phyloP scores from a whole-genome alignment of 2,113 vertebrate species.

The Trinectes maculatus region DNA sequence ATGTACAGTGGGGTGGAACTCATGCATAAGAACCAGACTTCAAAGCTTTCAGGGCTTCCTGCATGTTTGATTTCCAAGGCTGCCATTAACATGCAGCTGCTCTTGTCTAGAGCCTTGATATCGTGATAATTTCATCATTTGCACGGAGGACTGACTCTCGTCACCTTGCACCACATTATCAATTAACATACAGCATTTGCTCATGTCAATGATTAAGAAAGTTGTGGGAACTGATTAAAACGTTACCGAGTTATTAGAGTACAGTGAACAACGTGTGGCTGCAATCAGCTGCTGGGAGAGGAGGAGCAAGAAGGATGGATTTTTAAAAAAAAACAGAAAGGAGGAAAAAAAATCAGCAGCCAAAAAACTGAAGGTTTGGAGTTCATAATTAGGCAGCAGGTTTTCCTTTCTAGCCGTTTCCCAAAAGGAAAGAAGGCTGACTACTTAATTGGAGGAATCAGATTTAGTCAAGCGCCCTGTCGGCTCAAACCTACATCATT shows the following conservation, averaged over 20 bases:
- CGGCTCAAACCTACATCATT: constrained; percentile 89
- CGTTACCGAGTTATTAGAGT: constrained; percentile 86
- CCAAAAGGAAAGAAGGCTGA: constrained; percentile 84
- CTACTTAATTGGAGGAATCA: constrained; percentile 89
- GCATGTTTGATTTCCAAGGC: constrained; percentile 43
- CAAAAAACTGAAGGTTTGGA: constrained; percentile 76
- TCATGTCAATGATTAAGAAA: constrained; percentile 84
- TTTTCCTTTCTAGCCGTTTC: constrained; percentile 78
- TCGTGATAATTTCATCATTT: constrained; percentile 67
- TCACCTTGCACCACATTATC: constrained; percentile 78
- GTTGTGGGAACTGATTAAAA: constrained; percentile 87
- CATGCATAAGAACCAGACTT: constrained; percentile 47
- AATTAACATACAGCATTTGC: constrained; percentile 84
- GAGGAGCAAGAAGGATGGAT: constrained; percentile 52
- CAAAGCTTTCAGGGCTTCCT: constrained; percentile 53
- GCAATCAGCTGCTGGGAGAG: constrained; percentile 74
- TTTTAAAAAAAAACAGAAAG: constrained; percentile 12
- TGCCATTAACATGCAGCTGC: constrained; percentile 60
- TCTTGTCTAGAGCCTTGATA: constrained; percentile 58
- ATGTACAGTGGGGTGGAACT: constrained; percentile 23
- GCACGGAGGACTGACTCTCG: constrained; percentile 70
- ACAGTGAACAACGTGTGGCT: constrained; percentile 79
- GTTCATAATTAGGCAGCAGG: constrained; percentile 85
- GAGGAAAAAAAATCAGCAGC: constrained; percentile 45
- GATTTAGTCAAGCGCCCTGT: constrained; percentile 86